Conservation (phyloP, 2,113 vertebrate genomes). For the Pterocles gutturalis region DNA sequence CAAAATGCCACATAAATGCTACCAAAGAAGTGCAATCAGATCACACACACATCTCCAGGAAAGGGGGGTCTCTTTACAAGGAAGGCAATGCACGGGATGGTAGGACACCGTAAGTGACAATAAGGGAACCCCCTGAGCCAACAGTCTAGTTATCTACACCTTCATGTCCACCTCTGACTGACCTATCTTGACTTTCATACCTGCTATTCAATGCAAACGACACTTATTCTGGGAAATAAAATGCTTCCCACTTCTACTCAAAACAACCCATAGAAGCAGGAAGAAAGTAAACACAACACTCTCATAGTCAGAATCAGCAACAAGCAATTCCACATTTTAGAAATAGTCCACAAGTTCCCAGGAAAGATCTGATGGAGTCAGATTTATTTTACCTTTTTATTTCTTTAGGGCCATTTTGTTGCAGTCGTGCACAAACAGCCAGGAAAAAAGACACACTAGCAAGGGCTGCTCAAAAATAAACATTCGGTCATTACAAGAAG, state of each 20-base stretch:
- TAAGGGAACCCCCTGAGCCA: neutral
- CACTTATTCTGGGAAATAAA: neutral
- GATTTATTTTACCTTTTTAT: constrained; percentile 64
- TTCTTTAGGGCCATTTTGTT: constrained; percentile 37
- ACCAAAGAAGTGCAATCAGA: neutral
- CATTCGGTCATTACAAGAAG: neutral
- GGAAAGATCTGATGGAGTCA: neutral
- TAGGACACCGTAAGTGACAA: neutral
- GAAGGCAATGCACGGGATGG: neutral
- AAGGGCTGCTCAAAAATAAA: constrained; percentile 40
- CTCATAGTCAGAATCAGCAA: neutral
- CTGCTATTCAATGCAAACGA: neutral
- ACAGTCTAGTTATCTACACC: neutral
- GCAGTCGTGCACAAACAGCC: neutral
- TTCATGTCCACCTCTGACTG: neutral
- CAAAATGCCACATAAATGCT: neutral
- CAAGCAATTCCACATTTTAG: neutral
- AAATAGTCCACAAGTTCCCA: neutral
- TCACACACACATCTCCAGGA: neutral
- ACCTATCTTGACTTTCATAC: neutral
- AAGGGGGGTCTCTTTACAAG: neutral
- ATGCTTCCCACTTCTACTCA: neutral
- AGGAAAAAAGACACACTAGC: neutral
- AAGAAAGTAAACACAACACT: neutral
- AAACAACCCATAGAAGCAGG: neutral